A percentile compares a stretch with the other conserved stretches of the same genome.
These are phyloP conservation scores for Taenaris catops DNA, from an alignment of 2,888 invertebrate genomes.

Conservation along the genomic window DNA sequence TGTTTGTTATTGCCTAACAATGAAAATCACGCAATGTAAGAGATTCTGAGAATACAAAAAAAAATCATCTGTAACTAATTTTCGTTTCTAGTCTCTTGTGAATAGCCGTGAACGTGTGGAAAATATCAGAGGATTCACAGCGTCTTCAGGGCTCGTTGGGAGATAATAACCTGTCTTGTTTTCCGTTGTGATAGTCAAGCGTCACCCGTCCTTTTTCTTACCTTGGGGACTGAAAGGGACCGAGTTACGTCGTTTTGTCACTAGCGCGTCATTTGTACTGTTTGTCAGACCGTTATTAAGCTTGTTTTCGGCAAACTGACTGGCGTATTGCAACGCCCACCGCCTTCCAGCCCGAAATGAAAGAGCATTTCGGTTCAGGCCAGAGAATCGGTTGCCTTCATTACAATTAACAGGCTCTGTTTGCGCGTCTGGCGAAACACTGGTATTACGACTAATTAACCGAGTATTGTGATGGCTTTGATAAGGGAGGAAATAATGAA, in stretches of 20 bases:
- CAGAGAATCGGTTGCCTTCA: constrained; percentile 68
- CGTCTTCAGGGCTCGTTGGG: constrained; percentile 58
- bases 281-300: constrained; percentile 73
- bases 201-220: constrained; percentile 38
- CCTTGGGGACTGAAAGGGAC: constrained; percentile 40
- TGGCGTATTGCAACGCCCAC: constrained; percentile 55
- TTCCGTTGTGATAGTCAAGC: constrained; percentile 60
- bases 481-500: constrained; percentile 54
- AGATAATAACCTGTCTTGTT: constrained; percentile 78
- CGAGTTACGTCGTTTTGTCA: constrained; percentile 57
- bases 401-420: constrained; percentile 67
- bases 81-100: constrained; percentile 72
- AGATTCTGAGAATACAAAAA: constrained; percentile 61
- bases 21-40: constrained; percentile 71
- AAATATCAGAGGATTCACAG: constrained; percentile 68
- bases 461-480: constrained; percentile 55
- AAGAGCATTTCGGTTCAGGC: constrained; percentile 60
- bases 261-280: constrained; percentile 75
- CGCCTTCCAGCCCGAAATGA: constrained; percentile 61
- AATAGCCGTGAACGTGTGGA: constrained; percentile 74
- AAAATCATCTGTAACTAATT: constrained; percentile 76
- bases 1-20: constrained; percentile 72
- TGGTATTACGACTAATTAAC: constrained; percentile 75
- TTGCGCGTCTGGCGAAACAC: constrained; percentile 72
- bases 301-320: constrained; percentile 73